phyloP scores from a whole-genome alignment of 2,113 vertebrate genomes.

The Chamaea fasciata region DNA sequence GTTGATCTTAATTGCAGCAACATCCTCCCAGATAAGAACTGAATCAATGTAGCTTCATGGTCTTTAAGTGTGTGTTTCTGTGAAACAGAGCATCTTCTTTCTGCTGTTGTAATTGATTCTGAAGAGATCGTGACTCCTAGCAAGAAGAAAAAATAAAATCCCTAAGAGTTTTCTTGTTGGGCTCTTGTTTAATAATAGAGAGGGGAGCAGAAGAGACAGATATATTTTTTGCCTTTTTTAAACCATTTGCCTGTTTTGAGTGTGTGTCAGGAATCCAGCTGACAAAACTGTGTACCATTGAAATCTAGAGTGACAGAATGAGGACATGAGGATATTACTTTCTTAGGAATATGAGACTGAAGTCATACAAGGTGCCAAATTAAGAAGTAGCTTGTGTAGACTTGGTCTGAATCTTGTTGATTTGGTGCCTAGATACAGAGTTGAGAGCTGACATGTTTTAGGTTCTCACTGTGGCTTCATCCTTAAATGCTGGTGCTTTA shows the following conservation, averaged over 20 bases:
- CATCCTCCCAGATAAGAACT: neutral
- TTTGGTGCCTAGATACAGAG: neutral
- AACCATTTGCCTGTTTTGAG: neutral
- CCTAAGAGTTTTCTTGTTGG: neutral
- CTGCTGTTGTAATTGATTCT: neutral
- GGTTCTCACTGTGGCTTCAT: neutral
- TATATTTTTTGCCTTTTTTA: rapidly evolving
- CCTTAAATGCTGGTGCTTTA: neutral
- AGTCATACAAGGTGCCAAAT: neutral
- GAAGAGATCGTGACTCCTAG: neutral
- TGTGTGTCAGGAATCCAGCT: neutral
- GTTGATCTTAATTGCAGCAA: neutral
- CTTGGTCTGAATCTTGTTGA: neutral
- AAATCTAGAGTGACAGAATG: slow-evolving; percentile 40
- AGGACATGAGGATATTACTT: neutral
- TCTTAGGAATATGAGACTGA: neutral
- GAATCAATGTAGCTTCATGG: neutral
- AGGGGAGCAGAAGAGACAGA: neutral
- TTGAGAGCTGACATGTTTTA: neutral
- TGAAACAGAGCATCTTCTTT: neutral
- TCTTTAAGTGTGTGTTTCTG: neutral
- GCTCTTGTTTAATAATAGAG: neutral
- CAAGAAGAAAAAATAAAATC: neutral
- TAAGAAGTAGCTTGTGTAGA: neutral
- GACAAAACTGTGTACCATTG: neutral